Evolutionary conservation across 2,888 invertebrate genomes (phyloP).

Genomic region (Meteorus cinctellus): DNA sequence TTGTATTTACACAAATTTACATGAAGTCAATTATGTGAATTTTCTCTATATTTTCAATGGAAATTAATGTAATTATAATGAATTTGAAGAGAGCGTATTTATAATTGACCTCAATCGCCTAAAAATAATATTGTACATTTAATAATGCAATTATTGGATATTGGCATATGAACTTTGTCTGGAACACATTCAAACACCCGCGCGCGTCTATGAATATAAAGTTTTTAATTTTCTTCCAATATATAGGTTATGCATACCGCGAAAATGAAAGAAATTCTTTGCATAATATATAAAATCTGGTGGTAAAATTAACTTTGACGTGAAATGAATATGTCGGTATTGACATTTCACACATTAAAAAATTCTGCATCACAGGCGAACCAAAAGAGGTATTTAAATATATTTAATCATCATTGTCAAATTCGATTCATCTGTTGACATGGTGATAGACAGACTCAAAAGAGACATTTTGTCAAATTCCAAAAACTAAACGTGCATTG

Average conservation of each 20-base stretch:
- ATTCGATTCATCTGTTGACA: too few species aligned
- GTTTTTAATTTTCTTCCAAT: neutral
- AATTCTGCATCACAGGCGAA: too few species aligned
- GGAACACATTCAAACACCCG: neutral
- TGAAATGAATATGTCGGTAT: too few species aligned
- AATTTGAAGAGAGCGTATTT: neutral
- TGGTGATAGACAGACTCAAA: too few species aligned
- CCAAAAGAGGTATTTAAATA: too few species aligned
- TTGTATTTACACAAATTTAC: neutral
- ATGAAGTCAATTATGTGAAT: neutral
- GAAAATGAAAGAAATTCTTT: too few species aligned
- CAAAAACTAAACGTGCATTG: too few species aligned
- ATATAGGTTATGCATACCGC: neutral
- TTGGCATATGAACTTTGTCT: neutral
- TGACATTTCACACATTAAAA: too few species aligned
- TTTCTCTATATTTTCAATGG: neutral
- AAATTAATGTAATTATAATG: neutral
- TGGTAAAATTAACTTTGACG: too few species aligned
- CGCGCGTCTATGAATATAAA: neutral
- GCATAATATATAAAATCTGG: too few species aligned
- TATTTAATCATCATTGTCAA: too few species aligned
- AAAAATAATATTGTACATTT: neutral
- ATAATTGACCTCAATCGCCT: neutral
- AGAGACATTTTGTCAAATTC: too few species aligned
- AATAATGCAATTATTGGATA: slow-evolving; percentile 4